phyloP scores from a whole-genome alignment of 2,113 vertebrate genomes.

The Tachysurus fulvidraco region DNA sequence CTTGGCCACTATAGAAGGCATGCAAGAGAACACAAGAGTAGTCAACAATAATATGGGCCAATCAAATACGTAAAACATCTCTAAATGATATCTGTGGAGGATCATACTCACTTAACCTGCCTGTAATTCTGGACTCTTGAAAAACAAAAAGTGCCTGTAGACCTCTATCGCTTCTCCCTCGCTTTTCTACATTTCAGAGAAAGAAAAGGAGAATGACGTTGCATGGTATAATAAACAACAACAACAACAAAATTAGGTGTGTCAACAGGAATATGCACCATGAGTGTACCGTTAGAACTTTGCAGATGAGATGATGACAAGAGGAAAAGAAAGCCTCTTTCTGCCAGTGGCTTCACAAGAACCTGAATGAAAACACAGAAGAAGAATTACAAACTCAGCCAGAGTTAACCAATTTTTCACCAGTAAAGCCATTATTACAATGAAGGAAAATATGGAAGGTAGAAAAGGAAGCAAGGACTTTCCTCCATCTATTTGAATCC shows the following conservation, averaged over 20 bases:
- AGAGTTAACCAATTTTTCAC: not conserved
- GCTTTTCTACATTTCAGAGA: slow-evolving; percentile 73
- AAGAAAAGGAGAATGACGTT: slow-evolving; percentile 39
- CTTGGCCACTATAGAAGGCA: slow-evolving; percentile 29
- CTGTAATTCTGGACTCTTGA: slow-evolving; percentile 80
- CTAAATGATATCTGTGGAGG: not conserved
- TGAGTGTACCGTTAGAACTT: slow-evolving; percentile 80
- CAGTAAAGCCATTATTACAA: not conserved
- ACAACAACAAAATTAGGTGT: slow-evolving; percentile 30
- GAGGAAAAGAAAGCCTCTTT: slow-evolving; percentile 90
- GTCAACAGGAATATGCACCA: slow-evolving; percentile 17
- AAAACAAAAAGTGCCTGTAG: slow-evolving; percentile 92
- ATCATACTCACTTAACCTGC: slow-evolving; percentile 70
- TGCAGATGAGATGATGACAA: slow-evolving; percentile 87
- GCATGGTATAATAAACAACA: slow-evolving; percentile 2
- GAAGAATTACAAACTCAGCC: not conserved
- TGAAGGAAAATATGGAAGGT: not conserved
- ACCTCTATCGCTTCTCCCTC: slow-evolving; percentile 72
- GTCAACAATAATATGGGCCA: not conserved
- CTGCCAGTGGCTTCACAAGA: slow-evolving; percentile 88
- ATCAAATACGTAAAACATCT: not conserved
- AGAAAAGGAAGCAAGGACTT: not conserved
- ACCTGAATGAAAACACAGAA: slow-evolving; percentile 71
- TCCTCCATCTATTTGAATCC: not conserved
- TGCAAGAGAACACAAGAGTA: not conserved